phyloP scores from a whole-genome alignment of 2,797 vertebrate genomes.

The Artibeus lituratus region DNA sequence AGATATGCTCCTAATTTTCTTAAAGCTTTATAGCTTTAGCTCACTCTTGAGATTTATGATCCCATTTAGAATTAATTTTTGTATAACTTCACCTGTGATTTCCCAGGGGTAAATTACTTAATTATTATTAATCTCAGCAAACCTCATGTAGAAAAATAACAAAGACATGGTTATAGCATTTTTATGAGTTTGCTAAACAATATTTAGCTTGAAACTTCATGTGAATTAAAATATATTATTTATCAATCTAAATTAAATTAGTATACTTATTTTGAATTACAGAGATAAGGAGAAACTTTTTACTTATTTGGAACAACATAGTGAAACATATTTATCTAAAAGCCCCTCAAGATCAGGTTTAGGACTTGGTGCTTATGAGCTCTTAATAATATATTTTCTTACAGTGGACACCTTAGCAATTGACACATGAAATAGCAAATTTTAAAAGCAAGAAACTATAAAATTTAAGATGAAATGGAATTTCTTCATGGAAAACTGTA shows the following conservation, averaged over 20 bases:
- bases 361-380: neutral
- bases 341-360: neutral
- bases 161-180: neutral
- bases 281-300: neutral
- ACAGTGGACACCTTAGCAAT: neutral
- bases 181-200: neutral
- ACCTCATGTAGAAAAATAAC: neutral
- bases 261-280: conserved; percentile 5
- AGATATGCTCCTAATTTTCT: neutral
- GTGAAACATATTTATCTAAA: neutral
- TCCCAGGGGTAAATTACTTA: neutral
- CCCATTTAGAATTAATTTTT: conserved; percentile 4
- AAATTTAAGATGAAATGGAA: neutral
- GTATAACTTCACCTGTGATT: neutral
- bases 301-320: neutral
- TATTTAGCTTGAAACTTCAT: neutral
- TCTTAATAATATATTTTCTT: neutral
- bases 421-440: neutral
- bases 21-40: neutral
- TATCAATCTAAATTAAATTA: neutral
- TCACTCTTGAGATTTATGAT: neutral
- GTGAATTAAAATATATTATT: conserved; percentile 5
- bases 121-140: conserved; percentile 19
- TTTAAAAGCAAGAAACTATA: conserved; percentile 10
- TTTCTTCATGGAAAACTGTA: neutral